These are phyloP conservation scores for Bedellia somnulentella DNA, from an alignment of 2,888 invertebrate species.

Conservation along the genomic window DNA sequence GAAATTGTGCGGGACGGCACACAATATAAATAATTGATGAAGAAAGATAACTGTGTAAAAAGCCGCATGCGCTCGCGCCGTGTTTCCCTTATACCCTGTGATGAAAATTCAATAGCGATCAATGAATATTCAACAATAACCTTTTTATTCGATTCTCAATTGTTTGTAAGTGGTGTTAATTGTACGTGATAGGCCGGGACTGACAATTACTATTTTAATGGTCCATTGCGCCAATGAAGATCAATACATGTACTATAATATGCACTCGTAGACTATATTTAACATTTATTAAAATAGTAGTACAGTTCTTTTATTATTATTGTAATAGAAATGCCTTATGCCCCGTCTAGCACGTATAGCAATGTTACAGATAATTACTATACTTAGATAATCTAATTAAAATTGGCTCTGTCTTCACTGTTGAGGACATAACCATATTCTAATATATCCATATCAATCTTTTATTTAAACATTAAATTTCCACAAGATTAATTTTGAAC, in stretches of 20 bases:
- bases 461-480: too few relatives aligned
- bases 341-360: too few relatives aligned
- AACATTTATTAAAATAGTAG: not conserved
- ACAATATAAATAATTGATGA: constrained; percentile 8
- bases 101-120: constrained; percentile 24
- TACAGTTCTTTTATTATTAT: too few relatives aligned
- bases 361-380: too few relatives aligned
- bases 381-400: too few relatives aligned
- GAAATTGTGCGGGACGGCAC: constrained; percentile 1
- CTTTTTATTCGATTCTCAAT: constrained; percentile 19
- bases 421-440: too few relatives aligned
- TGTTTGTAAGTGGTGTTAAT: constrained; percentile 18
- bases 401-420: too few relatives aligned
- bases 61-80: constrained; percentile 19
- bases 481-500: too few relatives aligned
- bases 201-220: not conserved
- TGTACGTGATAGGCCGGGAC: constrained; percentile 4
- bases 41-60: constrained; percentile 28
- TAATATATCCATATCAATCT: too few relatives aligned
- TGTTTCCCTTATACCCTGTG: constrained; percentile 15
- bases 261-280: too few relatives aligned
- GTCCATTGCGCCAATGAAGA: not conserved
- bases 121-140: constrained; percentile 22
- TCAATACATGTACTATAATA: too few relatives aligned
- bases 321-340: too few relatives aligned